Conservation (phyloP, 2,888 invertebrate genomes). For the Panzeria rudis region DNA sequence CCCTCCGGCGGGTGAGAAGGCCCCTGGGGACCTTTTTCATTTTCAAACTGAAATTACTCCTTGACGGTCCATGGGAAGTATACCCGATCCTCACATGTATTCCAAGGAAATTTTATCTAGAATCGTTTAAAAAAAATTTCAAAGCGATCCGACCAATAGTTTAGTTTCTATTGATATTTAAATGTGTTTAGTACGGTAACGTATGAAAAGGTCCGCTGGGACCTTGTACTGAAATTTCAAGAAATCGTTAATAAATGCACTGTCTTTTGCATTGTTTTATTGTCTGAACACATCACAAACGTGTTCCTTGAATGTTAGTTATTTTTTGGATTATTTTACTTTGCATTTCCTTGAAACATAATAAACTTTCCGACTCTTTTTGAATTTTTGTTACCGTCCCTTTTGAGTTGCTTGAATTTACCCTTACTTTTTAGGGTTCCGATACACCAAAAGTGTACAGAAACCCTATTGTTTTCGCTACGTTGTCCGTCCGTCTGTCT, state of each 20-base stretch:
- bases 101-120: background rate
- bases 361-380: conserved; percentile 9
- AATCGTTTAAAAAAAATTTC: conserved; percentile 5
- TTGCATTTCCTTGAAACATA: background rate
- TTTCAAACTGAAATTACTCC: no score
- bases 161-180: no score
- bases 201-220: no score
- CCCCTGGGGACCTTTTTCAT: no score
- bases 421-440: conserved; percentile 1
- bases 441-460: no score
- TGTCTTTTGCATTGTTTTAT: background rate
- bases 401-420: conserved; percentile 5
- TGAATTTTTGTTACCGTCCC: conserved; percentile 15
- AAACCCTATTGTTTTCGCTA: no score
- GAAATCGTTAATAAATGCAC: background rate
- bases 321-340: conserved; percentile 9
- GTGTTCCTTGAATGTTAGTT: conserved; percentile 6
- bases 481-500: no score
- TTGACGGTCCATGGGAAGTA: no score
- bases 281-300: conserved; percentile 6
- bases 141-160: conserved; percentile 1
- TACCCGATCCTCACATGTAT: no score
- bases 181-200: no score
- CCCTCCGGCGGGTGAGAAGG: no score
- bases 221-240: no score